Conservation (phyloP, 2,797 vertebrate species). For the Staurois parvus region DNA sequence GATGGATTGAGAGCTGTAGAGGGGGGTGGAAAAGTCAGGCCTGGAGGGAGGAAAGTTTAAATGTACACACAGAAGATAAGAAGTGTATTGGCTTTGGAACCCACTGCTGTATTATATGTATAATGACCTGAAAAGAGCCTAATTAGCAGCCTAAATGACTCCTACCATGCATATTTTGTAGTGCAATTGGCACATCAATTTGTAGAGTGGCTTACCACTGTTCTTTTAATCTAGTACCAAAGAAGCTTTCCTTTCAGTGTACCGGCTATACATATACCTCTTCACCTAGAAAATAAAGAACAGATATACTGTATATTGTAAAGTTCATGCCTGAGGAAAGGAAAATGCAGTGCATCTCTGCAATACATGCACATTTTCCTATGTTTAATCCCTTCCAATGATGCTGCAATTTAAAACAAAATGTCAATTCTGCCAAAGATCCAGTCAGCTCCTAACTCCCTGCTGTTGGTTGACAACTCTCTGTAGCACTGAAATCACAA, state of each 20-base stretch:
- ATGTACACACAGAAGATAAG: neutral
- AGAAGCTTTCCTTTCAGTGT: slow-evolving; percentile 1
- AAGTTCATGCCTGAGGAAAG: too few species aligned
- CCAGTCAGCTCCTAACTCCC: too few species aligned
- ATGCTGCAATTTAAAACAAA: too few species aligned
- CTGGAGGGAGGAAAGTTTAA: neutral
- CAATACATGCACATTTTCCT: too few species aligned
- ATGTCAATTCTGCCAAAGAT: too few species aligned
- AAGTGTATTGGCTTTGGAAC: neutral
- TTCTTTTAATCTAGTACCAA: neutral
- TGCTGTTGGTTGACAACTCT: too few species aligned
- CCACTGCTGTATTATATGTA: slow-evolving; percentile 28
- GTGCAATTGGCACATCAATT: neutral
- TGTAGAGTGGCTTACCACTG: slow-evolving; percentile 12
- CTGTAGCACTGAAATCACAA: too few species aligned
- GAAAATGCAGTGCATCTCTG: too few species aligned
- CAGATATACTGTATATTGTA: too few species aligned
- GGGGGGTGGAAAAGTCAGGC: neutral
- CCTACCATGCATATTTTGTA: neutral
- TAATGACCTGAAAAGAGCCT: slow-evolving; percentile 47
- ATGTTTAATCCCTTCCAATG: too few species aligned
- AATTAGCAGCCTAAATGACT: slow-evolving; percentile 38
- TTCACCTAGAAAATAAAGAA: too few species aligned
- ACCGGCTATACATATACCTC: neutral
- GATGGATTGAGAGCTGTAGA: neutral